A percentile compares a stretch with the other conserved stretches of the same genome.
Evolutionary conservation across 2,888 invertebrate genomes (phyloP).

Genomic region (Spisula solida): DNA sequence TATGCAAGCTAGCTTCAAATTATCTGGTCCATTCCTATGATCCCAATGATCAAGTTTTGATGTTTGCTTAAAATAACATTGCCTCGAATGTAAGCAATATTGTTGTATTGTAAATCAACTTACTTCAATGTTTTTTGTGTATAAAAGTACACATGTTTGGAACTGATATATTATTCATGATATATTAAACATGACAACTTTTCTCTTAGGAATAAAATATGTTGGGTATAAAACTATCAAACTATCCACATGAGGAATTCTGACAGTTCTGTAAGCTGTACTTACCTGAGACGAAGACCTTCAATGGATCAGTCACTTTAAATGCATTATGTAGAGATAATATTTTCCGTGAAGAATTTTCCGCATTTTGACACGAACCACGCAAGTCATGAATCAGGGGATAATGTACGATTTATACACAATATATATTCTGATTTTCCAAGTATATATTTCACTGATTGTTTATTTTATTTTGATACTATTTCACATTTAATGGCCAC

Average conservation of each 20-base stretch:
- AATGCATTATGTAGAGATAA: slow-evolving; percentile 8
- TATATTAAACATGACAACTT: no score
- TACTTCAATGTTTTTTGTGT: no score
- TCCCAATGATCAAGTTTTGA: no score
- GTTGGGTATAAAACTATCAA: no score
- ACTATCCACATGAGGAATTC: background rate
- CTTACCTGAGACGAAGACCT: background rate
- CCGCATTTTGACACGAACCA: slow-evolving; percentile 39
- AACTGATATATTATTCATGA: no score
- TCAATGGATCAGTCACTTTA: background rate
- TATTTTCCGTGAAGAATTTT: slow-evolving; percentile 14
- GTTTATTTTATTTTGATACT: slow-evolving; percentile 55
- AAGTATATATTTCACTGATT: slow-evolving; percentile 49
- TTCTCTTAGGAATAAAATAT: no score
- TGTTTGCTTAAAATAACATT: no score
- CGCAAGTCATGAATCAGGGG: slow-evolving; percentile 4
- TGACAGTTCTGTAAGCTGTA: background rate
- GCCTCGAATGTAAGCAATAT: no score
- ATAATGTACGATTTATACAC: slow-evolving; percentile 30
- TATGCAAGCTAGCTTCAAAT: no score
- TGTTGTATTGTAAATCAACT: no score
- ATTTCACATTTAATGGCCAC: slow-evolving; percentile 35
- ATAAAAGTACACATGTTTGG: no score
- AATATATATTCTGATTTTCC: slow-evolving; percentile 30
- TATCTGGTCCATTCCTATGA: no score